Evolutionary conservation across 1,140 invertebrate genomes (phyloP).

Genomic region (Maniola jurtina): DNA sequence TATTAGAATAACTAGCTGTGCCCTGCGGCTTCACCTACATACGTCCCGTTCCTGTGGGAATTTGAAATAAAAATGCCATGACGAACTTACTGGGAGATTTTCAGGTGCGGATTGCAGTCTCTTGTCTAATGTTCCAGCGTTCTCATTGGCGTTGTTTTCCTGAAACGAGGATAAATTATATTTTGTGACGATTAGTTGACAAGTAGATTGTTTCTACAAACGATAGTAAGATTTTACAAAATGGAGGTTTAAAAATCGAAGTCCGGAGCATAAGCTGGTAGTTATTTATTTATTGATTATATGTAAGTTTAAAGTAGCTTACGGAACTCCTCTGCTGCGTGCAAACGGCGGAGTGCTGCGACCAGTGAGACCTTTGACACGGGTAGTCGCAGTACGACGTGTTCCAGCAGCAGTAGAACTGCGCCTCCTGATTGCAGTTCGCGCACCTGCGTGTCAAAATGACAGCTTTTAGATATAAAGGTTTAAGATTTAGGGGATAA

Average conservation of each 20-base stretch:
- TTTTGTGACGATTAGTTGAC: background rate
- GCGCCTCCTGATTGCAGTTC: slow-evolving; percentile 90
- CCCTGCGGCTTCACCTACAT: no score
- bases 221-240: no score
- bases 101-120: slow-evolving; percentile 51
- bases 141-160: slow-evolving; percentile 34
- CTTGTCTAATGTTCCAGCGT: slow-evolving; percentile 36
- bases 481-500: no score
- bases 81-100: slow-evolving; percentile 52
- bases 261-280: no score
- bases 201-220: background rate
- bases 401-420: slow-evolving; percentile 97
- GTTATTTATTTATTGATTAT: no score
- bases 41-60: no score
- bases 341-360: slow-evolving; percentile 79
- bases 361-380: slow-evolving; percentile 88
- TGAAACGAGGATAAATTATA: no score
- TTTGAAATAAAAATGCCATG: background rate
- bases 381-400: slow-evolving; percentile 94
- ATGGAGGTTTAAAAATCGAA: no score
- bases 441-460: slow-evolving; percentile 83
- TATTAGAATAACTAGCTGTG: no score
- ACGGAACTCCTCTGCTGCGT: slow-evolving; percentile 54
- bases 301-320: background rate
- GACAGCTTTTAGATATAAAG: background rate